Conservation (phyloP, 2,888 invertebrate genomes). For the Deilephila porcellus region DNA sequence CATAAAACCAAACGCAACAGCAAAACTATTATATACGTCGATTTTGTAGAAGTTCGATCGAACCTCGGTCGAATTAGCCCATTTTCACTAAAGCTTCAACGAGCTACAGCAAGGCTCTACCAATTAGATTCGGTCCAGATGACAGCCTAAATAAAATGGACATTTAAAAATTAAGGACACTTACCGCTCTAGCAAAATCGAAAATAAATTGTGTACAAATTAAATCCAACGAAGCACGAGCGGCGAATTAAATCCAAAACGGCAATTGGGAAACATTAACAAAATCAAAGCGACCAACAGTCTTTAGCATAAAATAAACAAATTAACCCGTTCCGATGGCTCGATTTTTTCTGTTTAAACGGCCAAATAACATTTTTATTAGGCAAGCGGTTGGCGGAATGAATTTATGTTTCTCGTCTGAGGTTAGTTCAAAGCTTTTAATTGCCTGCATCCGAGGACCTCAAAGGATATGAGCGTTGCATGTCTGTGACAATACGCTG, state of each 20-base stretch:
- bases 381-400: conserved; percentile 12
- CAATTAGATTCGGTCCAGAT: too few species aligned
- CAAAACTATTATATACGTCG: too few species aligned
- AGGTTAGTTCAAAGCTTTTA: conserved; percentile 26
- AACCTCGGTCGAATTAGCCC: too few species aligned
- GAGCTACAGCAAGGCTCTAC: too few species aligned
- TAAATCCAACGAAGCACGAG: background rate
- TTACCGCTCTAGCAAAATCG: too few species aligned
- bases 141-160: too few species aligned
- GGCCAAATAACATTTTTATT: conserved; percentile 28
- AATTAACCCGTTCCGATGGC: conserved; percentile 5
- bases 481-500: conserved; percentile 23
- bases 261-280: conserved; percentile 13
- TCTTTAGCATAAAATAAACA: conserved; percentile 19
- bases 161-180: too few species aligned
- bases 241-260: conserved; percentile 8
- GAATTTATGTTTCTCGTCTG: conserved; percentile 27
- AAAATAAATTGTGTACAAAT: background rate
- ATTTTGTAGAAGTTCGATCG: too few species aligned
- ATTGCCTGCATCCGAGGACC: conserved; percentile 27
- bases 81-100: too few species aligned
- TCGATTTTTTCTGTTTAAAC: conserved; percentile 14
- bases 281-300: conserved; percentile 18
- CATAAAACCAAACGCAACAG: too few species aligned
- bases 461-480: conserved; percentile 29